Evolutionary conservation across 2,888 invertebrate species (phyloP), one percentile per base, ranked within the genome.

Genomic region (Diplolepis rosae): DNA sequence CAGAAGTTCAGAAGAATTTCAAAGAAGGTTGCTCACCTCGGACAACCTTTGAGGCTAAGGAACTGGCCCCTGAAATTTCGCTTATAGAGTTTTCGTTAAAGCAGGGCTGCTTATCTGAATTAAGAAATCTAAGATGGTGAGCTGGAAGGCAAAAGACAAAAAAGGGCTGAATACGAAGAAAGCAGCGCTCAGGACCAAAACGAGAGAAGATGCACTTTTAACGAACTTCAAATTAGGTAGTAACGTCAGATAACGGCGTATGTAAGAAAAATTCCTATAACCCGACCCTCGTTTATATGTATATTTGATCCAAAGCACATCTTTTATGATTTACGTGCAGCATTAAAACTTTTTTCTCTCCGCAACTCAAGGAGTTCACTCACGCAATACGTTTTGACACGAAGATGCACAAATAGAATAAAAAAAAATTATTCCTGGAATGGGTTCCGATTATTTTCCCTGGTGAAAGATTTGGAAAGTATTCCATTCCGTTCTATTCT

Each of bases 21-120:
- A 75, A 81, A 83, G 82, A 85, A 82, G 85, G 82, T 82, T 79
- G 71, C 80, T 83, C 80, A 80, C 83, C 82, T 80, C 79, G 66
- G 68, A 45, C 71, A 77, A 73, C 56, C 79, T 77, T 72, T 66
- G 74, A 69, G 66, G 71, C 74, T 73, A 68, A 71, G 70, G 71
- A 74, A 68, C 72, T 75, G 77, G 76, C 72, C 74, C 74, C 77
- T 66, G 69, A 74, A 74, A 74, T 78, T 77, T 78, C 76, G 79
- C 77, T 76, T 61, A 71, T 73, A 69, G 78, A 77, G 75, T 71
- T 78, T 77, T 79, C 76, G 77, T 71, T 66, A 65, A 66, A 68
- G 76, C 66, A 51, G 72, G 69, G 76, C 68, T 39, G 70, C 77
- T 82, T 83, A 82, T 83, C 84, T 79, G 61, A 73, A 78, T 77